Evolutionary conservation across 2,888 invertebrate species (phyloP), one percentile per base, ranked within the genome.

Genomic region (Acronicta psi): DNA sequence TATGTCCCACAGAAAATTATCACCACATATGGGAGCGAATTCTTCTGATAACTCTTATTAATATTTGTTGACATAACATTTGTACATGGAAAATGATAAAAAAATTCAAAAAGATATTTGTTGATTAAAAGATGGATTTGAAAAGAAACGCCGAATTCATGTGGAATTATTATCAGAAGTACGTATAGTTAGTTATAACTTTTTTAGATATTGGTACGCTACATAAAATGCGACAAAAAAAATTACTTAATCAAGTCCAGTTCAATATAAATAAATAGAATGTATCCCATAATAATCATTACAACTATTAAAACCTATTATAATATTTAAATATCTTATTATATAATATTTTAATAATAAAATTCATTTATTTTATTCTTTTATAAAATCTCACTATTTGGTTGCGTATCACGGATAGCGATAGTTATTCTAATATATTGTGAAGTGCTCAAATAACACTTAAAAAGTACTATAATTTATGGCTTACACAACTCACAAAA

Each of bases 381-480:
- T 82, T 79, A 80, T 64, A 88, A 89, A 89, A 89, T 90, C 89
- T 91, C 90, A 90, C 91, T 91, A 89, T 87, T 78, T 62, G 64
- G 79, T 83, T 81, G 79, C 82, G 70, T 67, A 79, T 59, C 79
- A 80, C 75, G 66, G 53, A 61, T 65, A 60, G 72, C 74, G 75
- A 76, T 7, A 67, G 59, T 60, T 64, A 75, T 55, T 60, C 47
- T 66, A 66, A 63, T 52, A 53, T 52, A 49, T 45, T 54, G 46
- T 68, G 50, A 59, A 61, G 60, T 53, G 46, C 45, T 59, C 59
- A 61, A 49, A 70, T 45, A 57, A 65, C 69, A 71, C 67, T 50
- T 58, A 13, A 14, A 10, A 16, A 7, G 13, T 67, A 73, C 65
- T 37, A 44, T 17, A 5, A n/a, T n/a, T 31, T 13, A 31, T n/a